phyloP scores from a whole-genome alignment of 2,113 vertebrate species.

The Nothobranchius kuhntae region DNA sequence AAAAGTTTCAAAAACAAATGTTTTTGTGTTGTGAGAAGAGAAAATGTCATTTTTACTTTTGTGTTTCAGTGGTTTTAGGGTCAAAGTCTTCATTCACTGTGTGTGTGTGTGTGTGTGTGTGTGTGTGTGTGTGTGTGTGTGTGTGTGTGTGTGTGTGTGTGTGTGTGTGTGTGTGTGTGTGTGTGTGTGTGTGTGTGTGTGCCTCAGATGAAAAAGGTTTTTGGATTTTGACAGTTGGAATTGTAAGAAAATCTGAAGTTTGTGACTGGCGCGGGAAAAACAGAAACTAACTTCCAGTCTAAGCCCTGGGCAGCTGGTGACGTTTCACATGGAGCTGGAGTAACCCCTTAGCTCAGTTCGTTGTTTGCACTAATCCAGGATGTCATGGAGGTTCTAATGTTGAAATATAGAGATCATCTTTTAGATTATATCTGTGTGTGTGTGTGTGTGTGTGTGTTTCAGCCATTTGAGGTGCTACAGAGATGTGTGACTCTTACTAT shows the following conservation, averaged over 20 bases:
- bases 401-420: no score
- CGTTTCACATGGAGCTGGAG: no score
- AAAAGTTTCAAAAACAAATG: no score
- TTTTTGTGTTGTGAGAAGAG: no score
- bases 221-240: no score
- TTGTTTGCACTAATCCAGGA: no score
- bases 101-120: constrained; percentile 23
- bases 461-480: constrained; percentile 81
- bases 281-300: no score
- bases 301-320: no score
- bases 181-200: constrained; percentile 53
- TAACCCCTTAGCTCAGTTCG: no score
- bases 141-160: constrained; percentile 39
- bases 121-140: constrained; percentile 39
- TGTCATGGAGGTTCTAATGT: no score
- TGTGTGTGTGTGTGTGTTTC: constrained; percentile 50
- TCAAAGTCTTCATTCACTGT: neutral
- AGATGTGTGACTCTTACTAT: constrained; percentile 80
- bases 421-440: constrained; percentile 11
- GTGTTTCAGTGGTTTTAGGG: neutral
- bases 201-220: no score
- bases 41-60: neutral
- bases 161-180: constrained; percentile 41
- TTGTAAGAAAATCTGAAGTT: neutral
- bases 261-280: no score